A percentile compares a stretch with the other conserved stretches of the same genome.
These are phyloP conservation scores for Ochropleura leucogaster DNA, from an alignment of 2,888 invertebrate genomes.

Conservation along the genomic window DNA sequence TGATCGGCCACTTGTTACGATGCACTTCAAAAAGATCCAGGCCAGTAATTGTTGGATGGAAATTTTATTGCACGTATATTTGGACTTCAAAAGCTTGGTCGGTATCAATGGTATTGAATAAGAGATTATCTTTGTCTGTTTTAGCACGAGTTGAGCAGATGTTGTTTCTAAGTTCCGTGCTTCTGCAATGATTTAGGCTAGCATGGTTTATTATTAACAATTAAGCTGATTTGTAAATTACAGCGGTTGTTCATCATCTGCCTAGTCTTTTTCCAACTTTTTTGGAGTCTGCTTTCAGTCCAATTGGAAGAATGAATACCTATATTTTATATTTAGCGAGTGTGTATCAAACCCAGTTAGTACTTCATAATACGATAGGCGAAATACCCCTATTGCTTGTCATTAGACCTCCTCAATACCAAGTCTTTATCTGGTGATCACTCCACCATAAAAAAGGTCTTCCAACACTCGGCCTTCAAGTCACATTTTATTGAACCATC, in stretches of 20 bases:
- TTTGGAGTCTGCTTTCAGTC: too few species aligned
- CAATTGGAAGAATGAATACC: too few species aligned
- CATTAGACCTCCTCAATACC: background rate
- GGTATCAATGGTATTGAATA: constrained; percentile 26
- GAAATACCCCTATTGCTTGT: background rate
- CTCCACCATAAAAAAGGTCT: background rate
- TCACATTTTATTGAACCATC: background rate
- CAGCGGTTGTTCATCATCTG: too few species aligned
- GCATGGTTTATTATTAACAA: background rate
- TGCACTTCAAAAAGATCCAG: constrained; percentile 66
- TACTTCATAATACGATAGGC: background rate
- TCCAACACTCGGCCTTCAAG: background rate
- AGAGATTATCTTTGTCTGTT: constrained; percentile 38
- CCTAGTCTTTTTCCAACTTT: too few species aligned
- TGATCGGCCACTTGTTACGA: constrained; percentile 61
- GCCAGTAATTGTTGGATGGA: constrained; percentile 58
- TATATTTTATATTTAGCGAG: background rate
- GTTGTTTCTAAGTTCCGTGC: background rate
- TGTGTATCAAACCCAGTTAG: too few species aligned
- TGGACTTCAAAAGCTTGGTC: constrained; percentile 60
- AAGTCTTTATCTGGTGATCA: background rate
- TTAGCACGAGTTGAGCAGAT: constrained; percentile 29
- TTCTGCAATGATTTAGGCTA: background rate
- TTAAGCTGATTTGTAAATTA: background rate
- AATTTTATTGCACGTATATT: constrained; percentile 63